These are phyloP conservation scores for Cephalotes varians DNA, from an alignment of 2,888 invertebrate genomes.

Conservation along the genomic window DNA sequence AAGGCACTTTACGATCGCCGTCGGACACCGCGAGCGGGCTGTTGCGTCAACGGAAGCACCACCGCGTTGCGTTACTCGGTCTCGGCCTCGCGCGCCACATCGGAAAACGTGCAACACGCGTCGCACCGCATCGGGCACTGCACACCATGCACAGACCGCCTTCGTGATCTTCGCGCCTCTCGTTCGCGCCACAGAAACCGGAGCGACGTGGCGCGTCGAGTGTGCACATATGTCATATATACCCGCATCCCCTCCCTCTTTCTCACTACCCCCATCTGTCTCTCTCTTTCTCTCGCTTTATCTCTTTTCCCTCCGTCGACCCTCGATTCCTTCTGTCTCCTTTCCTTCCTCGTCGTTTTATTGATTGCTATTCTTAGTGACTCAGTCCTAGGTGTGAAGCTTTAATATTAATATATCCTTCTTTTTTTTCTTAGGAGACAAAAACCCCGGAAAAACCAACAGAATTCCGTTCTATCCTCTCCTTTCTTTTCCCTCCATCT, in stretches of 20 bases:
- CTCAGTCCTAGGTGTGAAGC: not conserved
- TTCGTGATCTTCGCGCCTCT: conserved; percentile 4
- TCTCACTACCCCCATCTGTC: not conserved
- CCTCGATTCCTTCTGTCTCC: not conserved
- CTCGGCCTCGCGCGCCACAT: conserved; percentile 25
- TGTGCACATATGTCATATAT: not conserved
- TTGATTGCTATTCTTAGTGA: conserved; percentile 16
- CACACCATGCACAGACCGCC: not conserved
- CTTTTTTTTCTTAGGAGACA: not conserved
- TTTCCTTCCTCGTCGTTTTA: not conserved
- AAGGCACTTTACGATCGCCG: conserved; percentile 44
- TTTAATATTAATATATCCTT: not conserved
- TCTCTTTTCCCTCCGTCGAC: not conserved
- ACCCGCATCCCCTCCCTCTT: not conserved
- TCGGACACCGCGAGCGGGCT: not conserved
- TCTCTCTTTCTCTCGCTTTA: not conserved
- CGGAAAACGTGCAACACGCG: not conserved
- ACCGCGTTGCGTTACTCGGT: not conserved
- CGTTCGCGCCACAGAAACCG: conserved; percentile 10
- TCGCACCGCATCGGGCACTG: conserved; percentile 6
- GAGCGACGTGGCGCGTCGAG: not conserved
- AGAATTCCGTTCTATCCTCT: too few species aligned
- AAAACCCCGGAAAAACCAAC: not conserved
- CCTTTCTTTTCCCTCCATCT: not conserved
- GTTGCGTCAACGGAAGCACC: not conserved